phyloP scores from a whole-genome alignment of 2,113 vertebrate genomes.

The Aptenodytes forsteri region DNA sequence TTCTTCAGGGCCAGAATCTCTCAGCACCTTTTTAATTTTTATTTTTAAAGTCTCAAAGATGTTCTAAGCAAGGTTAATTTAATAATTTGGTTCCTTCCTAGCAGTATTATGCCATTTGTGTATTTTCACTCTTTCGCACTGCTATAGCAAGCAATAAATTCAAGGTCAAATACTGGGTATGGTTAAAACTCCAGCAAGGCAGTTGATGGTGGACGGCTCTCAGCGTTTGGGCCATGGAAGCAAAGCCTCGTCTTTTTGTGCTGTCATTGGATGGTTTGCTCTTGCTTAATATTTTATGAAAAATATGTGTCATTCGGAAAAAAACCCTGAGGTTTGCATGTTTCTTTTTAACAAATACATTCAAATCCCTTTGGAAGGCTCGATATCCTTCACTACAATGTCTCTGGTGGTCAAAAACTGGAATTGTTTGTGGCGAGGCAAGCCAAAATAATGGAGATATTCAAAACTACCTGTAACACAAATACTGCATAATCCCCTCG shows the following conservation, averaged over 20 bases:
- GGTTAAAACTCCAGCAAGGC: background rate
- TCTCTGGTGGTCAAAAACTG: background rate
- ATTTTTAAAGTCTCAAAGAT: background rate
- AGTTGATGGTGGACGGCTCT: background rate
- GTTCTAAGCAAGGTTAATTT: background rate
- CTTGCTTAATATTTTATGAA: slow-evolving; percentile 25
- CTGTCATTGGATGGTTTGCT: background rate
- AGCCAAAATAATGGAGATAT: background rate
- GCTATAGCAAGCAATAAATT: background rate
- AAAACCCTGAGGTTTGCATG: background rate
- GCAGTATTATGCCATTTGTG: background rate
- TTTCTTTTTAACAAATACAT: background rate
- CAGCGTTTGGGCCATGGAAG: background rate
- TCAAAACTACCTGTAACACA: background rate
- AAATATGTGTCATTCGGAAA: background rate
- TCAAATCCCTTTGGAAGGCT: background rate
- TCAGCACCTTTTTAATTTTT: background rate
- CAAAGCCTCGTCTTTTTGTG: background rate
- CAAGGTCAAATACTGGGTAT: background rate
- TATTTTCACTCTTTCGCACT: background rate
- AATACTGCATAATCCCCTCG: background rate
- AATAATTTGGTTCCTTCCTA: background rate
- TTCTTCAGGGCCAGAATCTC: background rate
- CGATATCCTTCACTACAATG: background rate
- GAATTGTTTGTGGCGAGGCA: background rate